A percentile compares a stretch with the other conserved stretches of the same genome.
phyloP scores from a whole-genome alignment of 2,797 vertebrate genomes.

The Parauchenoglanis punctatus region DNA sequence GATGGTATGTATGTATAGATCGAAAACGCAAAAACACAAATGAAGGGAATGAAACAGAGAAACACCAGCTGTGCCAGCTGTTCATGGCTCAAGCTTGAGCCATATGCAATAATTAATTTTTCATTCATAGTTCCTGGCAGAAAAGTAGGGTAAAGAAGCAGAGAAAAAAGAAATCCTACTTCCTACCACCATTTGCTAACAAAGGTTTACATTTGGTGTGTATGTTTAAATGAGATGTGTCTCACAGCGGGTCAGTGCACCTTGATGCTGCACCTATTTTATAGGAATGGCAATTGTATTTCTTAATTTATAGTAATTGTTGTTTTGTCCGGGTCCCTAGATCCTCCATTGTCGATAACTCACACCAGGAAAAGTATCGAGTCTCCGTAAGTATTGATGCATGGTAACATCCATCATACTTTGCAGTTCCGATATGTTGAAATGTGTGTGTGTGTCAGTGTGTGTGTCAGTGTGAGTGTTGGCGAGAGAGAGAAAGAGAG shows the following conservation, averaged over 20 bases:
- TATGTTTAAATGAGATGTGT: not conserved
- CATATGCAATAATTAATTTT: not conserved
- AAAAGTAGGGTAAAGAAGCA: not conserved
- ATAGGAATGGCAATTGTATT: not conserved
- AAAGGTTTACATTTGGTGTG: not conserved
- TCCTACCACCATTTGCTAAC: not conserved
- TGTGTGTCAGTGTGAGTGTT: slow-evolving; percentile 44
- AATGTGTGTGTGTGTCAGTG: slow-evolving; percentile 49
- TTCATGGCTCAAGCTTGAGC: not conserved
- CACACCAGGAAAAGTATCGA: slow-evolving; percentile 99
- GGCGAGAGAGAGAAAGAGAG: not conserved
- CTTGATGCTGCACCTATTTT: not conserved
- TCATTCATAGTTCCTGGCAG: not conserved
- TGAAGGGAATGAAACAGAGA: not conserved
- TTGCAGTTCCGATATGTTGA: slow-evolving; percentile 46
- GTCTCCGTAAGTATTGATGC: slow-evolving; percentile 91
- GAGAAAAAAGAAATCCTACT: not conserved
- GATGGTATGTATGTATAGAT: not conserved
- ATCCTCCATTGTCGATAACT: slow-evolving; percentile 98
- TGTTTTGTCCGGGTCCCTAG: slow-evolving; percentile 71
- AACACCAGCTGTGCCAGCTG: not conserved
- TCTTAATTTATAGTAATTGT: slow-evolving; percentile 26
- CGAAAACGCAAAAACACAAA: not conserved
- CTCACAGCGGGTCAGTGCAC: not conserved
- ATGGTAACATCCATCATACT: slow-evolving; percentile 52